Base-by-base conservation (phyloP, 2,113 vertebrate genomes). In the Conger conger region DNA sequence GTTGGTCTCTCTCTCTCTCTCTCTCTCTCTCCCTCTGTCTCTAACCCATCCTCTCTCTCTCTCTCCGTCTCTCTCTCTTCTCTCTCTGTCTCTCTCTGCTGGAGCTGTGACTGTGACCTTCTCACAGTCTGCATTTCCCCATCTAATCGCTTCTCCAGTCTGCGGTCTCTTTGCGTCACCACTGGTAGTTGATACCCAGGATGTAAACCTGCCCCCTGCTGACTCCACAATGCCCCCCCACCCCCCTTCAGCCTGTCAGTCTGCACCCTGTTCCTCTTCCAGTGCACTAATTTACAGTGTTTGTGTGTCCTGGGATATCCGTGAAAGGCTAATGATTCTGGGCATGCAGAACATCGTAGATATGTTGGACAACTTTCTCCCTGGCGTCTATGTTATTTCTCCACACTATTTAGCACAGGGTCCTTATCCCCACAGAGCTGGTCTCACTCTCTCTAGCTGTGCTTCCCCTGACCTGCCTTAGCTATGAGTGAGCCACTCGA, bases 91-190 rank as follows among this genome's bases (percentile, higher is more conserved):
- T 23, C 82, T 54, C 86, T 76, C 79, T 50, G 13, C 16, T 54
- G 36, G 27, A 76, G 40, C 83, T 45, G n/a, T 73, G 68, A 53
- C 33, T 13, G 53, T 83, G 57, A 50, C 40, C 42, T 79, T 68
- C 60, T 35, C 54, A 54, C n/a, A 15, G 57, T 76, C 40, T 42
- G 54, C 35, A 13, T 80, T 79, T 85, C 35, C 15, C 54, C 4
- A 30, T 91, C 91, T 93, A 91, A 93, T 92, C 87, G 87, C 87
- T 92, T 92, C 92, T 92, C 88, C 93, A 91, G 92, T 91, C 91
- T 88, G 86, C 86, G 85, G 87, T 86, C 80, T 89, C 92, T 92
- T 91, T 92, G 91, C 90, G 82, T 90, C 87, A 57, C 85, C 57
- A 84, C 91, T 86, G 91, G 91, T 90, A 93, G 89, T 87, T 89